Conservation (phyloP, 2,888 invertebrate species). For the Philereme vetulata region DNA sequence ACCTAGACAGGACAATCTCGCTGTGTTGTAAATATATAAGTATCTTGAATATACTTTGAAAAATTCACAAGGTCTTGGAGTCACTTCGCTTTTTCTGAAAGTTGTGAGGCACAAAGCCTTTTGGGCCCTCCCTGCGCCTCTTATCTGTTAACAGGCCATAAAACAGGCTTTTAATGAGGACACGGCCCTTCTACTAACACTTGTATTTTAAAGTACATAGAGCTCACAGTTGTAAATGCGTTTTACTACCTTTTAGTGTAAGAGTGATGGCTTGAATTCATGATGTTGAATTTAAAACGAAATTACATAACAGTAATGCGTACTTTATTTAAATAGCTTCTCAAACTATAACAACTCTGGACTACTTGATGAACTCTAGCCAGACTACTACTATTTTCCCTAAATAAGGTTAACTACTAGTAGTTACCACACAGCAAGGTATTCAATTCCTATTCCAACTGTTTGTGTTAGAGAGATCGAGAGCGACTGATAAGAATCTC, state of each 20-base stretch:
- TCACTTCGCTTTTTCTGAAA: slow-evolving; percentile 4
- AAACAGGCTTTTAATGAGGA: slow-evolving; percentile 30
- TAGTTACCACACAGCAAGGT: too few relatives aligned
- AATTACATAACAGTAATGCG: too few relatives aligned
- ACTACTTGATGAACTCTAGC: too few relatives aligned
- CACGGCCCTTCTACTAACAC: slow-evolving; percentile 27
- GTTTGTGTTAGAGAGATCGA: too few relatives aligned
- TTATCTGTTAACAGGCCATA: slow-evolving; percentile 39
- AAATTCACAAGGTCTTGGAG: background rate
- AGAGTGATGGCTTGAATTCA: slow-evolving; percentile 8
- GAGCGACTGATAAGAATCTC: too few relatives aligned
- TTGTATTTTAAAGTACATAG: slow-evolving; percentile 18
- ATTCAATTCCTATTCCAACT: too few relatives aligned
- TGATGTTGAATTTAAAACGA: background rate
- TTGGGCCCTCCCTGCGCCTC: slow-evolving; percentile 14
- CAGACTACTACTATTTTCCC: too few relatives aligned
- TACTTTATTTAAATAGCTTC: too few relatives aligned
- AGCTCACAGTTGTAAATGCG: slow-evolving; percentile 14
- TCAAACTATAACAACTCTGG: too few relatives aligned
- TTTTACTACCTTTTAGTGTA: slow-evolving; percentile 13
- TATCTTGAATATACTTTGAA: slow-evolving; percentile 1
- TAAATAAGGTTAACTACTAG: too few relatives aligned
- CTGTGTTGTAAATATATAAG: background rate
- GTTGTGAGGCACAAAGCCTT: slow-evolving; percentile 1
- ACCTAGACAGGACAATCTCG: background rate